These are phyloP conservation scores for Sitobion miscanthi DNA, from an alignment of 1,140 invertebrate genomes.

Conservation along the genomic window DNA sequence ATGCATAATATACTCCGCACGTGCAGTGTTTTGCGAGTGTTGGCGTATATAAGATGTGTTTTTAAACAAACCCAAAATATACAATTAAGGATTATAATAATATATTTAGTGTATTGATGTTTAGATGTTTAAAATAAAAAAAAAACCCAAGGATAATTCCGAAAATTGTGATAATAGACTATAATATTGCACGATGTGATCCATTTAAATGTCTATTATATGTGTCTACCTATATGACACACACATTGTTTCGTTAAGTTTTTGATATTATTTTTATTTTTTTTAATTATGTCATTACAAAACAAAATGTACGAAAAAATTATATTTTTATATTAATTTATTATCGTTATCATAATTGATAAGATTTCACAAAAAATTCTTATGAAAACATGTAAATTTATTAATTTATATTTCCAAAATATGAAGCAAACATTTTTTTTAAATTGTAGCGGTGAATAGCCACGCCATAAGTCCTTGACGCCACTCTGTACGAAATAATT, in stretches of 20 bases:
- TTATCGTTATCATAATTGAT: no score
- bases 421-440: background rate
- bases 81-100: background rate
- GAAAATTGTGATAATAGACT: background rate
- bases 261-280: background rate
- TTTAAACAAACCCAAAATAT: background rate
- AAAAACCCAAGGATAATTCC: background rate
- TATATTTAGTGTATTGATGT: background rate
- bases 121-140: background rate
- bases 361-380: background rate
- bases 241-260: background rate
- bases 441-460: no score
- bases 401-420: background rate
- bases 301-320: background rate
- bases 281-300: background rate
- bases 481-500: no score
- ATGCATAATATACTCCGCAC: background rate
- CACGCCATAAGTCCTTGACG: no score
- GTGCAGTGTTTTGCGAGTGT: background rate
- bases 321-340: no score
- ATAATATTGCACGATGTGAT: background rate
- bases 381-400: background rate
- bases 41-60: background rate
- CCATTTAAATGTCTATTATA: background rate
- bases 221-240: no score